Evolutionary conservation across 2,888 invertebrate species (phyloP), one percentile per base, ranked within the genome.

Genomic region (Mechanitis mazaeus): DNA sequence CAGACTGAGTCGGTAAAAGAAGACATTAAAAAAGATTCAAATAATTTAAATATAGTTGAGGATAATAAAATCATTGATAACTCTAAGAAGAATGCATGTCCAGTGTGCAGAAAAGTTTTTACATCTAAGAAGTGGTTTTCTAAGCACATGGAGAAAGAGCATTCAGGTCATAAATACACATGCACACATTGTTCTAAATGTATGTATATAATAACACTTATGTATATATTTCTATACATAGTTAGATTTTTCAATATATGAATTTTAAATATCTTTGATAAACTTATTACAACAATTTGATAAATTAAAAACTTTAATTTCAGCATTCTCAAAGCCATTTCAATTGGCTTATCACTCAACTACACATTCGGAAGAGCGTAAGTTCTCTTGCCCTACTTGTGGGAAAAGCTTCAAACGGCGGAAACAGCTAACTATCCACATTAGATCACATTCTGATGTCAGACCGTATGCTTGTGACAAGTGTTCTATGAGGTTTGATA

Each of bases 141-240:
- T 33, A 86, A 84, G 61, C 88, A 89, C 58, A 77, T 87, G 74
- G 75, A 77, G 46, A 86, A 82, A 45, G 84, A 81, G 60, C 87
- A 87, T 64, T 74, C 75, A 0, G 78, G 77, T 0, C 75, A 73
- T 50, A 80, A 80, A 60, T 82, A 77, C 71, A 67, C 64, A 6
- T 89, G 89, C 69, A 33, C 72, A 45, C 73, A 81, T 42, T 88
- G 88, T 66, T 68, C 78, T 56, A 85, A 85, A 72, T 77, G 89
- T 88, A 71, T 78, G 83, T 78, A 58, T 38, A 9, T 42, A 47
- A 47, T 31, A 31, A 50, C 47, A 47, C n/a, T n/a, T n/a, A 50
- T 20, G 20, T 20, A 20, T 20, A 20, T 31, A 31, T 31, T 31
- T 31, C 31, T 31, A 1, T 31, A 9, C 3, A 50, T 11, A n/a